These are phyloP conservation scores for Thamnophis sirtalis DNA, from an alignment of 2,113 vertebrate genomes.

Conservation along the genomic window DNA sequence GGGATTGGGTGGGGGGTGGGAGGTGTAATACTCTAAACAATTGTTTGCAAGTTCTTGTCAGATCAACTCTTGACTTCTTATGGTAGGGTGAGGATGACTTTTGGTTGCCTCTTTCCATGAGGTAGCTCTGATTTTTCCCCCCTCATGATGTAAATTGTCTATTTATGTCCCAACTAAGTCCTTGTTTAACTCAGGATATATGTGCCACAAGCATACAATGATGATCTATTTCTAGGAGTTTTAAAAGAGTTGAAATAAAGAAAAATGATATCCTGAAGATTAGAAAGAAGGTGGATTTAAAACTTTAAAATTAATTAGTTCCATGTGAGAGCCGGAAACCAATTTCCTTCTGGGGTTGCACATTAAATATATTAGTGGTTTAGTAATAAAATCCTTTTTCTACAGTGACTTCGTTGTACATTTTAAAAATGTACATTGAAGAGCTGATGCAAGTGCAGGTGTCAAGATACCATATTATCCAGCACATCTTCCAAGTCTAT, in stretches of 20 bases:
- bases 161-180: not conserved
- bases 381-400: not conserved
- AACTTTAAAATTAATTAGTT: not conserved
- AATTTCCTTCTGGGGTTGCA: not conserved
- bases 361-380: not conserved
- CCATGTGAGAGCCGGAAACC: not conserved
- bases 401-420: not conserved
- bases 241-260: not conserved
- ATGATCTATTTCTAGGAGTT: not conserved
- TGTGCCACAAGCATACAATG: not conserved
- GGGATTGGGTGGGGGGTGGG: not conserved
- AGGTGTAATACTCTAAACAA: not conserved
- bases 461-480: not conserved
- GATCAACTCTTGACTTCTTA: not conserved
- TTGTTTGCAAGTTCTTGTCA: not conserved
- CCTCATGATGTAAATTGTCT: not conserved
- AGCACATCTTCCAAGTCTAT: not conserved
- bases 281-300: not conserved
- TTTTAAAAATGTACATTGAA: not conserved
- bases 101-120: not conserved
- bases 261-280: not conserved
- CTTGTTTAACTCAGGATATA: not conserved
- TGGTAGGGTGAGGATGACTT: not conserved
- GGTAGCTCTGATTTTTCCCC: not conserved
- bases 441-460: not conserved